These are phyloP conservation scores for Sparidentex hasta DNA, from an alignment of 2,797 vertebrate genomes.

Conservation along the genomic window DNA sequence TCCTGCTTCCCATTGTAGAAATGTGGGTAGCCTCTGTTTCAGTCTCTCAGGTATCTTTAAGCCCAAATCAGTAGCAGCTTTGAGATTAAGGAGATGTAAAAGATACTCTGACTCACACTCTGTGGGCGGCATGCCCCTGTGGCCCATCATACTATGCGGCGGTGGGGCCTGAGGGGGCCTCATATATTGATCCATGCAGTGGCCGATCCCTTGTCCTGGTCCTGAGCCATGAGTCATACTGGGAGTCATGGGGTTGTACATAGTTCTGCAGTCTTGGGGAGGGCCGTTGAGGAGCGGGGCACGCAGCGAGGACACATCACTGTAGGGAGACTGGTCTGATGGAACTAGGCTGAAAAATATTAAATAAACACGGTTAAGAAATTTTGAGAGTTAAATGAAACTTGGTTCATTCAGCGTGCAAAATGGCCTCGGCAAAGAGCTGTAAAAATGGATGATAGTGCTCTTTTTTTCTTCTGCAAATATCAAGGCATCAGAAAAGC, in stretches of 20 bases:
- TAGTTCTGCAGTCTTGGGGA: conserved; percentile 81
- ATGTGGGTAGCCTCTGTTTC: conserved; percentile 21
- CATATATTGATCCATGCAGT: conserved; percentile 93
- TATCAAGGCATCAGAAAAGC: too few relatives aligned
- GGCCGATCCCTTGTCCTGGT: conserved; percentile 77
- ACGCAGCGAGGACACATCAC: conserved; percentile 81
- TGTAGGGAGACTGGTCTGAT: conserved; percentile 81
- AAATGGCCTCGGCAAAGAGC: too few relatives aligned
- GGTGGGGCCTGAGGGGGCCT: conserved; percentile 87
- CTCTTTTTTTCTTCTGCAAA: not conserved
- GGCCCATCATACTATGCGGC: conserved; percentile 85
- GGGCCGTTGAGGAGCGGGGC: conserved; percentile 75
- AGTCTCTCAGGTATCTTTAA: conserved; percentile 52
- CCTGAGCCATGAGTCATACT: conserved; percentile 81
- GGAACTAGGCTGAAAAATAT: conserved; percentile 75
- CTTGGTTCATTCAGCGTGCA: too few relatives aligned
- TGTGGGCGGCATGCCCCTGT: conserved; percentile 80
- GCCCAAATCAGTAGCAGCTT: conserved; percentile 61
- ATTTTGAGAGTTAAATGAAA: not conserved
- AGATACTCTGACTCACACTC: conserved; percentile 85
- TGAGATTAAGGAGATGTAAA: conserved; percentile 47
- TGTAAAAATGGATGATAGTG: not conserved
- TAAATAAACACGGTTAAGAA: not conserved
- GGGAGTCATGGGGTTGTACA: conserved; percentile 91
- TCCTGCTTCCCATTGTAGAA: conserved; percentile 11